These are phyloP conservation scores for Tricholauxania praeusta DNA, from an alignment of 2,888 invertebrate genomes.

Conservation along the genomic window DNA sequence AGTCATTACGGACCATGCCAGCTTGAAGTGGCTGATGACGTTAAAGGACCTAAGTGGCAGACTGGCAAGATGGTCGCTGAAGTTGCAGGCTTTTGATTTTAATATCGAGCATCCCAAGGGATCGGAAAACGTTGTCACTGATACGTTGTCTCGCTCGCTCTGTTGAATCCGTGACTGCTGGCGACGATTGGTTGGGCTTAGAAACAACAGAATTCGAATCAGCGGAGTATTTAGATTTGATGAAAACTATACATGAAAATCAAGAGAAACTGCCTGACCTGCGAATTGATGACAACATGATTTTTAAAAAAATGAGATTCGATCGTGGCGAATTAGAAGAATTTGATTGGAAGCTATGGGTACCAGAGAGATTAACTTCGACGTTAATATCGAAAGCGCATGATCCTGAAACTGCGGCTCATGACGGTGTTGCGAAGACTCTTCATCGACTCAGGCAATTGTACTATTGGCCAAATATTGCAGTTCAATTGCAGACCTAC, in stretches of 20 bases:
- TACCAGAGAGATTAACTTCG: constrained; percentile 5
- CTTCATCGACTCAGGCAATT: not conserved
- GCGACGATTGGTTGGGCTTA: not conserved
- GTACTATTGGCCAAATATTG: constrained; percentile 32
- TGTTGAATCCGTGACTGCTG: not conserved
- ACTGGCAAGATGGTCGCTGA: not conserved
- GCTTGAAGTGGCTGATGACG: constrained; percentile 11
- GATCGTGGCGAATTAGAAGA: not conserved
- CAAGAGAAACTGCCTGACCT: constrained; percentile 42
- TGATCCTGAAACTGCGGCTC: not conserved
- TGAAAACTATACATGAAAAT: constrained; percentile 6
- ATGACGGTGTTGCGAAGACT: constrained; percentile 25
- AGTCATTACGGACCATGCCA: not conserved
- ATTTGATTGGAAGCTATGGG: constrained; percentile 28
- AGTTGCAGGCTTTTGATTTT: not conserved
- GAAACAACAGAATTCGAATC: constrained; percentile 12
- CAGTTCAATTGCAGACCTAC: constrained; percentile 6
- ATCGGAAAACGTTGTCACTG: constrained; percentile 10
- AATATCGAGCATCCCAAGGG: constrained; percentile 13
- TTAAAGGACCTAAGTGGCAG: not conserved
- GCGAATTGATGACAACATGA: constrained; percentile 27
- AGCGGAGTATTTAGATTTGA: constrained; percentile 12
- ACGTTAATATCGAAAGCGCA: constrained; percentile 29
- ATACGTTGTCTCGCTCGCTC: not conserved
- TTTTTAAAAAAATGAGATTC: constrained; percentile 20